Base-by-base conservation (phyloP, 2,888 invertebrate genomes). In the Vannuccia rotundouncinata region DNA sequence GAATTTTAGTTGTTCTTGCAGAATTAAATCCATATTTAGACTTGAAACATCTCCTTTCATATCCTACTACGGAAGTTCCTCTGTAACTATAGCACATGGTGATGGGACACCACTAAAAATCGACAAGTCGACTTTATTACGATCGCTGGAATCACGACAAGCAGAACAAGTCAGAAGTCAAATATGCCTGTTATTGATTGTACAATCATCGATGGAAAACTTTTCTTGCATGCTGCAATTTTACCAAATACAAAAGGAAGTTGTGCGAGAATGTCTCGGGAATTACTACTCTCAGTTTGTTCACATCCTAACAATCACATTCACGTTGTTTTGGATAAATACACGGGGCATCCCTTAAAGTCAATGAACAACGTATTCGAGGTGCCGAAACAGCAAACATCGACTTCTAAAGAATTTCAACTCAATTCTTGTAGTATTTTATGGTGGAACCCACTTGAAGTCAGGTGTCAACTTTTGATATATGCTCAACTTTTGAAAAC, bases 191-290 rank as follows among this genome's bases (percentile, higher is more conserved):
- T 45, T 5, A 81, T 80, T 30, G 31, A 74, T 81, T 74, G 29
- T n/a, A 74, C 79, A n/a, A 31, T 81, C 76, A 80, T 81, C 25
- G 81, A 81, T 59, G 80, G 81, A 74, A 76, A 80, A 79, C 66
- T 81, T 22, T 17, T 45, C 45, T 45, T 45, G 45, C 17, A 13
- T 5, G 10, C 45, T 45, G 28, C 59, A 17, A 30, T 81, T 27
- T 59, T 81, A 59, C 74, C 74, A n/a, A 59, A 31, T 31, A 60
- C 80, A 0, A 80, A 31, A 29, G 78, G 79, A 79, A 25, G 78
- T 10, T 81, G 79, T 79, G 81, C 25, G 73, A 30, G 22, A 25
- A 2, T 81, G 27, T 77, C 81, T 13, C 79, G 79, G 45, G 1
- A 22, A n/a, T 29, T 81, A 60, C 31, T 80, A 22, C 13, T 73